Evolutionary conservation across 2,797 vertebrate species (phyloP).

Genomic region (Helicolenus hilgendorfi): DNA sequence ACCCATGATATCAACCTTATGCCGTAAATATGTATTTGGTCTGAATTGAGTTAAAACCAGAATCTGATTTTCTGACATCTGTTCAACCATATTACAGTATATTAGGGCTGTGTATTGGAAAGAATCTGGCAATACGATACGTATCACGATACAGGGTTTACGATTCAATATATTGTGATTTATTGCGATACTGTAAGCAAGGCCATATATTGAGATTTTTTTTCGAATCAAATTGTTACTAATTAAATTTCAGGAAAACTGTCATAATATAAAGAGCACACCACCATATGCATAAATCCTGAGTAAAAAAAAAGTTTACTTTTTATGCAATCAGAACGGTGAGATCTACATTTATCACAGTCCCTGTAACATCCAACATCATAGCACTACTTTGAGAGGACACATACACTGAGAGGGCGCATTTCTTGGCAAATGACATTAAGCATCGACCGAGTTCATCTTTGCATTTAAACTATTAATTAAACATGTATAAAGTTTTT

Average conservation of each 20-base stretch:
- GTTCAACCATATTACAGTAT: neutral
- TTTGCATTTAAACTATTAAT: too few species aligned
- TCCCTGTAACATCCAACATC: fast-evolving
- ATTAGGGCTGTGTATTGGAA: neutral
- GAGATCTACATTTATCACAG: too few species aligned
- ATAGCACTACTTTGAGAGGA: too few species aligned
- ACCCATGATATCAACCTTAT: neutral
- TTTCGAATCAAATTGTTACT: too few species aligned
- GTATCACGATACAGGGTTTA: neutral
- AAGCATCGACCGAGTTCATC: too few species aligned
- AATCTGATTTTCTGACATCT: neutral
- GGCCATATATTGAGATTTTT: neutral
- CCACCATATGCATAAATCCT: fast-evolving
- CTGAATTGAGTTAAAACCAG: neutral
- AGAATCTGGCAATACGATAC: neutral
- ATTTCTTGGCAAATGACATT: too few species aligned
- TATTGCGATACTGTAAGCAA: too few species aligned
- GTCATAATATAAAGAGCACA: neutral
- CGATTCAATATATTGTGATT: neutral
- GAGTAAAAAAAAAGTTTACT: too few species aligned
- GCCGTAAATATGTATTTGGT: neutral
- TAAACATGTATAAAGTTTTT: too few species aligned
- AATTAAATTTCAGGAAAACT: too few species aligned
- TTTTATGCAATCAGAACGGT: too few species aligned
- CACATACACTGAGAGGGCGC: too few species aligned